Evolutionary conservation across 2,113 vertebrate species (phyloP), one percentile per base, ranked within the genome.

Genomic region (Crotalus viridis): DNA sequence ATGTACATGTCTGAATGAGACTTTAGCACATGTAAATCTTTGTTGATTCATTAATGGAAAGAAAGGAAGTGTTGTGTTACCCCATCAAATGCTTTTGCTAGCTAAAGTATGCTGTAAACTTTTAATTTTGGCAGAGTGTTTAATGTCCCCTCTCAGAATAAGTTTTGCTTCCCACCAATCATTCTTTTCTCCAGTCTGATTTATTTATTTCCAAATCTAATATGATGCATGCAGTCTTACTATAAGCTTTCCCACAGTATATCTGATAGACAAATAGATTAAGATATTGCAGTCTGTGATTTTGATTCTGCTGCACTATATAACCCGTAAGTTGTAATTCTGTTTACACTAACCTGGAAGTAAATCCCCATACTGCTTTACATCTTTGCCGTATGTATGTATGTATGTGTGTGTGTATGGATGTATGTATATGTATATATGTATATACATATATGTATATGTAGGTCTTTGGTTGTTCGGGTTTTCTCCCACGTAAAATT

Each of bases 201-300:
- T 96, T 96, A 94, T 97, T 96, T 96, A 93, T 96, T 96, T 92
- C 87, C 56, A 91, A 88, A 64, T 33, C 90, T 61, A 93, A 89
- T 93, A 92, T 94, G 92, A 90, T 0, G 1, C 43, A 95, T 93
- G 46, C 85, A 93, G 85, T 91, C 90, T 87, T 95, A 90, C 48
- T 90, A 22, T 95, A 97, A 97, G 95, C 94, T 95, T 97, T 96
- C 96, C 94, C 96, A 96, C 93, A 92, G 89, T 93, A 89, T 89
- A 92, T 12, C 33, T 92, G n/a, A n/a, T 69, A 69, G 85, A 54
- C 61, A 33, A 13, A 52, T 24, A 19, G 17, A 69, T 46, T 69
- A 54, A 7, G 19, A 5, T 88, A 87, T 87, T 56, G 7, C 28
- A n/a, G 7, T 33, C 51, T 88, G 21, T 39, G 43, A n/a, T 33